phyloP scores from a whole-genome alignment of 2,797 vertebrate genomes.

The Chaetophractus vellerosus region DNA sequence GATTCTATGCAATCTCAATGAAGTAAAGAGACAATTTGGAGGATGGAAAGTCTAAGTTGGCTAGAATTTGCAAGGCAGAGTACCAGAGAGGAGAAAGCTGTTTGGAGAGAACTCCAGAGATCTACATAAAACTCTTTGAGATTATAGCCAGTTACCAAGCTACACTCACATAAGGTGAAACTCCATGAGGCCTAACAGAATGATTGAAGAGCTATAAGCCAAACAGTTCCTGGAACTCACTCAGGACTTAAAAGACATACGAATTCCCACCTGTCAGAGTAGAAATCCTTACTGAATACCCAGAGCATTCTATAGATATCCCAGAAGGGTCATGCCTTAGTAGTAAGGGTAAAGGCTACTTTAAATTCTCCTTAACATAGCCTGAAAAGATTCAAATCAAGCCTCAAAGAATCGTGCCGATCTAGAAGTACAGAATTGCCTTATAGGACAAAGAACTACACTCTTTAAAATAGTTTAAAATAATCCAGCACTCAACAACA shows the following conservation, averaged over 20 bases:
- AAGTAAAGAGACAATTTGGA: too few species aligned
- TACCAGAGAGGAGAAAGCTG: too few species aligned
- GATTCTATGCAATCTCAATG: neutral
- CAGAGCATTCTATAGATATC: neutral
- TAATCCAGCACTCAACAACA: slow-evolving; percentile 43
- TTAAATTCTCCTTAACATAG: neutral
- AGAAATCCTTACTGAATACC: neutral
- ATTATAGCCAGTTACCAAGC: too few species aligned
- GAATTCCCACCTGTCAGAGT: neutral
- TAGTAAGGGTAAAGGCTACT: neutral
- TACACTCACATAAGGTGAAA: too few species aligned
- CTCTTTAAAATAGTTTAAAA: slow-evolving; percentile 10
- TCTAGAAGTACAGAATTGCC: neutral
- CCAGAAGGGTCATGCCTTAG: neutral
- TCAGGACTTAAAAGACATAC: too few species aligned
- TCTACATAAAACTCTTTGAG: too few species aligned
- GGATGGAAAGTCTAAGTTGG: too few species aligned
- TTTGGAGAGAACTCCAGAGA: too few species aligned
- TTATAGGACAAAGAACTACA: neutral
- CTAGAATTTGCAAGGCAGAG: too few species aligned
- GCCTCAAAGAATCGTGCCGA: neutral
- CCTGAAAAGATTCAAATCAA: slow-evolving; percentile 16
- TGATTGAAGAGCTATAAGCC: too few species aligned
- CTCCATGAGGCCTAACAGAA: too few species aligned
- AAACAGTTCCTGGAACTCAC: too few species aligned